phyloP scores from a whole-genome alignment of 2,113 vertebrate species.

The Polypterus bichir region DNA sequence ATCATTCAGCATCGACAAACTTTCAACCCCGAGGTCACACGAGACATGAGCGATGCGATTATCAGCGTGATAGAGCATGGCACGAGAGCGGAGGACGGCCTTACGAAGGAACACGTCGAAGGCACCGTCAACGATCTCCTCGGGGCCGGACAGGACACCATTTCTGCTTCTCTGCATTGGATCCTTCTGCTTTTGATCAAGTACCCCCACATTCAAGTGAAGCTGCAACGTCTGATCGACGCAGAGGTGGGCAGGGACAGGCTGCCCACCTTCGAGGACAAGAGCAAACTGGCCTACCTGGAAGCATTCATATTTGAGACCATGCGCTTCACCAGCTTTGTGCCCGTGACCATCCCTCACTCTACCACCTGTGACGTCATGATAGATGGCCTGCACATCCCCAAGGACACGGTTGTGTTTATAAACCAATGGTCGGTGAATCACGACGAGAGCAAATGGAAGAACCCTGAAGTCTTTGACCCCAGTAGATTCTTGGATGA shows the following conservation, averaged over 20 bases:
- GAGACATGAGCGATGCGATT: constrained; percentile 65
- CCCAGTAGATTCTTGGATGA: constrained; percentile 56
- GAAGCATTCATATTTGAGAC: constrained; percentile 73
- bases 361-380: constrained; percentile 63
- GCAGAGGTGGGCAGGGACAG: constrained; percentile 51
- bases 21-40: constrained; percentile 34
- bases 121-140: constrained; percentile 61
- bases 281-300: constrained; percentile 41
- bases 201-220: constrained; percentile 47
- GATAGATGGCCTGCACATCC: constrained; percentile 62
- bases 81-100: constrained; percentile 23
- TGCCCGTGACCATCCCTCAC: constrained; percentile 73
- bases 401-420: constrained; percentile 68
- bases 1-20: constrained; percentile 57
- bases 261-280: constrained; percentile 52
- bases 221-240: constrained; percentile 61
- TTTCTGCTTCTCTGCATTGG: constrained; percentile 58
- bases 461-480: constrained; percentile 57
- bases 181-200: constrained; percentile 60
- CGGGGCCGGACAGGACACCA: constrained; percentile 70
- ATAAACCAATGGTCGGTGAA: constrained; percentile 82
- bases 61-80: constrained; percentile 49
- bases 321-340: constrained; percentile 71
- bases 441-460: constrained; percentile 62
- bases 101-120: constrained; percentile 54